Evolutionary conservation across 1,140 invertebrate species (phyloP).

Genomic region (Neotoxoptera formosana): DNA sequence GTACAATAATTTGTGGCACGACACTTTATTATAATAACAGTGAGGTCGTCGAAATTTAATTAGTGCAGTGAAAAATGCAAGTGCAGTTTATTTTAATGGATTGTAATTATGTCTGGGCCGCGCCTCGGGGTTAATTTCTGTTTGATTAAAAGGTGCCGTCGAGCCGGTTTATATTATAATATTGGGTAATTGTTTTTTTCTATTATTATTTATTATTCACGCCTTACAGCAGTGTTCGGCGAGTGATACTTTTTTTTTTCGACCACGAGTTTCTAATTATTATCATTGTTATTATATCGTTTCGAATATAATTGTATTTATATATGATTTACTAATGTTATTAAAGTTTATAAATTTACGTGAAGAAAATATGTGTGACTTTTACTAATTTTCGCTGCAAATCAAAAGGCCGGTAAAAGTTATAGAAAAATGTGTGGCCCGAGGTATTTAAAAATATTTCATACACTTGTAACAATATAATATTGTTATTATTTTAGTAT

Average conservation of each 20-base stretch:
- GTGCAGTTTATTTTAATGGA: constrained; percentile 6
- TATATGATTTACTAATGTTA: too few species aligned
- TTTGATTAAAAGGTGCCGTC: not conserved
- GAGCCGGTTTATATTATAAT: not conserved
- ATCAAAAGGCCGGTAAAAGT: not conserved
- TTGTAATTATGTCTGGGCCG: not conserved
- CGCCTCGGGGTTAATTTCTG: not conserved
- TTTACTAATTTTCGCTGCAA: not conserved
- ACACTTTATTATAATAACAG: not conserved
- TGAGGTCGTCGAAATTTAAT: not conserved
- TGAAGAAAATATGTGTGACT: not conserved
- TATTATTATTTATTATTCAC: not conserved
- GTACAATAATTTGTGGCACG: not conserved
- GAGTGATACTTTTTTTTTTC: not conserved
- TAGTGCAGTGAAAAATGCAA: not conserved
- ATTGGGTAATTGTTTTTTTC: not conserved
- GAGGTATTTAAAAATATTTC: not conserved
- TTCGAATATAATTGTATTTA: too few species aligned
- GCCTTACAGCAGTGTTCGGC: not conserved
- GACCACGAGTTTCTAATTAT: not conserved
- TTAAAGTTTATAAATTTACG: not conserved
- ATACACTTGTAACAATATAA: not conserved
- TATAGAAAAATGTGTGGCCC: not conserved
- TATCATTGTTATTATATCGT: too few species aligned
- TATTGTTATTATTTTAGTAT: too few species aligned